Conservation (phyloP, 30 jellyfish, hydroid and myxozoan genomes). For the Aurelia sp. region DNA sequence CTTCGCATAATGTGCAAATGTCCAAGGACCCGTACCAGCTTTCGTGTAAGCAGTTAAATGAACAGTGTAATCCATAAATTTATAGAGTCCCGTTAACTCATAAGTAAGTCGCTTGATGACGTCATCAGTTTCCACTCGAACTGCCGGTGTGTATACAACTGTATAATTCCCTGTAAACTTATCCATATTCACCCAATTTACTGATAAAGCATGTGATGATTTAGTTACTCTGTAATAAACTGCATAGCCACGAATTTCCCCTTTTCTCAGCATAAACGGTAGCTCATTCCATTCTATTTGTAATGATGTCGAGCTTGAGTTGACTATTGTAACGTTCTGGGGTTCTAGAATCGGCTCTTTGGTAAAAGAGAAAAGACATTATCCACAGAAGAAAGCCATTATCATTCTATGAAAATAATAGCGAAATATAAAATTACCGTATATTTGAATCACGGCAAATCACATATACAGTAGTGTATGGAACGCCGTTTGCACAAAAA, state of each 20-base stretch:
- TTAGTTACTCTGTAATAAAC: conserved; percentile 41
- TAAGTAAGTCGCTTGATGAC: conserved; percentile 54
- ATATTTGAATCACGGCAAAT: too few species aligned
- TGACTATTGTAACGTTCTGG: conserved; percentile 41
- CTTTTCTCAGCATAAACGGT: conserved; percentile 59
- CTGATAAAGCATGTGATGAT: conserved; percentile 59
- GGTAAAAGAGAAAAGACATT: too few species aligned
- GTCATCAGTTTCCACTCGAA: conserved; percentile 58
- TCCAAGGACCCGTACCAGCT: conserved; percentile 71
- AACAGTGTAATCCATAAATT: conserved; percentile 52
- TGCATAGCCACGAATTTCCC: conserved; percentile 68
- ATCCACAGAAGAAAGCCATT: too few species aligned
- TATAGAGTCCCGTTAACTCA: conserved; percentile 55
- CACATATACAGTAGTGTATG: too few species aligned
- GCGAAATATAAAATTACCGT: too few species aligned
- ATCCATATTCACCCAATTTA: conserved; percentile 63
- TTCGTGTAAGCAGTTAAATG: conserved; percentile 66
- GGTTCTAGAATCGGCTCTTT: conserved; percentile 53
- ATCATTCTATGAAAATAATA: too few species aligned
- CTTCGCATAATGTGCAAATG: conserved; percentile 59
- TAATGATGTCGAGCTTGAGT: conserved; percentile 50
- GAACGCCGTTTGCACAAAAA: too few species aligned
- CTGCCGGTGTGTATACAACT: conserved; percentile 55
- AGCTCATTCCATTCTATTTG: conserved; percentile 67
- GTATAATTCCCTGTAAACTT: conserved; percentile 58